A percentile compares a stretch with the other conserved stretches of the same genome.
These are phyloP conservation scores for Urocynchramus pylzowi DNA, from an alignment of 2,113 vertebrate species.

Conservation along the genomic window DNA sequence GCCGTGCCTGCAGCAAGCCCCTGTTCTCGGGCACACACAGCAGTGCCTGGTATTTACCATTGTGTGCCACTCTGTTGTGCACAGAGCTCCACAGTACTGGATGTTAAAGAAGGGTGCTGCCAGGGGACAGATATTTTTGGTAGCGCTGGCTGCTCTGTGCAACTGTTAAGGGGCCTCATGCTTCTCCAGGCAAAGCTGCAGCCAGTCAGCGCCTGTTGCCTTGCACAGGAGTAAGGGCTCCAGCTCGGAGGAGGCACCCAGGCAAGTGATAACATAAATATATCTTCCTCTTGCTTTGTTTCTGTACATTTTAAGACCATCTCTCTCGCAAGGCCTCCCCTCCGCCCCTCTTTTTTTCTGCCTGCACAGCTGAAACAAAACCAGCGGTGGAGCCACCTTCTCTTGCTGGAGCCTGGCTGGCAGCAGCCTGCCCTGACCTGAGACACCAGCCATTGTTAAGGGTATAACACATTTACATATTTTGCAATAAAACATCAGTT, in stretches of 20 bases:
- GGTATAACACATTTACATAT: conserved; percentile 86
- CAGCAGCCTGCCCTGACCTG: conserved; percentile 80
- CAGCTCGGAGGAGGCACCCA: background rate
- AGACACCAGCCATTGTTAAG: conserved; percentile 85
- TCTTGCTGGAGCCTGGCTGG: conserved; percentile 73
- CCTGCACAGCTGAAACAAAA: conserved; percentile 65
- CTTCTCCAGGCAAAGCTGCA: background rate
- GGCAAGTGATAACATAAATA: conserved; percentile 35
- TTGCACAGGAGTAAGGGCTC: background rate
- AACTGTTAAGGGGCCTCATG: background rate
- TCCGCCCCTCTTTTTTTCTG: conserved; percentile 49
- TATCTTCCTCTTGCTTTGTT: conserved; percentile 60
- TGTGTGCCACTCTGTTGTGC: background rate
- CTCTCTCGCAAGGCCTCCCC: conserved; percentile 51
- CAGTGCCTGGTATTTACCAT: conserved; percentile 38
- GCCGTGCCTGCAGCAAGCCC: background rate
- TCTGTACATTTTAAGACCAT: conserved; percentile 66
- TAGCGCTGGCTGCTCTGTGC: background rate
- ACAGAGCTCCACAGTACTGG: conserved; percentile 30
- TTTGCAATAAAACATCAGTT: conserved; percentile 91
- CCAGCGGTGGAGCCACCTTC: conserved; percentile 70
- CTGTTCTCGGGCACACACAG: background rate
- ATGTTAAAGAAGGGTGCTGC: background rate
- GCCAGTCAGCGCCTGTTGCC: background rate
- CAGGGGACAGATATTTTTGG: background rate